Evolutionary conservation across 2,113 vertebrate species (phyloP), one percentile per base, ranked within the genome.

Genomic region (Albula goreensis): DNA sequence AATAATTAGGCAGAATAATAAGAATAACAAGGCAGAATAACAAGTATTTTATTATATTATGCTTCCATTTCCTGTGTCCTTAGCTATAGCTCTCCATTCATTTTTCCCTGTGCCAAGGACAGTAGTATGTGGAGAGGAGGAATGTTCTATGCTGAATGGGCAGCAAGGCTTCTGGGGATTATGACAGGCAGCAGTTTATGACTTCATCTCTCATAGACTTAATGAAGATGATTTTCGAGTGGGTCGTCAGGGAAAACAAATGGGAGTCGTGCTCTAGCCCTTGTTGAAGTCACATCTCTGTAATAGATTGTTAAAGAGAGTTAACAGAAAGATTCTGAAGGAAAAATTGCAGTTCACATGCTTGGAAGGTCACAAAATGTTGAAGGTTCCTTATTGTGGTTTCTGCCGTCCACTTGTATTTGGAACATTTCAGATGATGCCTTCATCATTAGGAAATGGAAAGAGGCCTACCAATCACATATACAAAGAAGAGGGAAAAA

Each of bases 151-250:
- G 88, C 63, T 84, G 86, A 90, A 88, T 85, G 89, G 88, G 91
- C 90, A 89, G 88, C 83, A 82, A 89, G 88, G 66, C 82, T n/a
- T 78, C 89, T 86, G 89, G 31, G 88, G 87, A 86, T 83, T 86
- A 80, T 88, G 88, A 22, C 90, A 88, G 70, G 78, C 88, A 89
- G 89, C 85, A 48, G 86, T 57, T 57, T 80, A 78, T 74, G 70
- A 7, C 87, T 86, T 81, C 78, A 48, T 83, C 78, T 84, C 82
- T 50, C 80, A 85, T n/a, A 31, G 60, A 84, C 79, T 87, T 90
- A 92, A 92, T 89, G 85, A 93, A 93, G 88, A 87, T 87, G 84
- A 91, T 92, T 63, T 89, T 89, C 89, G 90, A 85, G 70, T 8
- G n/a, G n/a, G n/a, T 22, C 70, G 70, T 31, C n/a, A 81, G 87